Base-by-base conservation (phyloP, 2,113 vertebrate genomes). In the Pardalotus punctatus region DNA sequence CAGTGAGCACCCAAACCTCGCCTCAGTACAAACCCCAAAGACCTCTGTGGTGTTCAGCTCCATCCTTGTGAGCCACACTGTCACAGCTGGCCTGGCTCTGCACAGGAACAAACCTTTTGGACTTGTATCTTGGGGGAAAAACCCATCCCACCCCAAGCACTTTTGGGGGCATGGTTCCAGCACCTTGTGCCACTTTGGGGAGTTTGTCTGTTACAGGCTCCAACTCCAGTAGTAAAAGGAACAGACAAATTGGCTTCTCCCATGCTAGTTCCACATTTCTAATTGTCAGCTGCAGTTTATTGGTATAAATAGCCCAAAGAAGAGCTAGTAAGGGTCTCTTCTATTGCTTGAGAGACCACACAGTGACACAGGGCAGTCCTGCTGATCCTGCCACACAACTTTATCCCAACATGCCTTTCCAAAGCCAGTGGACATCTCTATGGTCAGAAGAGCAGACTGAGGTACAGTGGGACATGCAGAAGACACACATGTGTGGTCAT, bases 11-110 rank as follows among this genome's bases (percentile, higher is more conserved):
- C 3, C 51, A 50, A 40, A 31, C 40, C n/a, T 64, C 8, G 1
- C 48, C 42, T 21, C 3, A 4, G 18, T 25, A 22, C 60, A 66
- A 53, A 28, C 33, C 47, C 65, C 43, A 8, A 8, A 78, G 61
- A 25, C 31, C 71, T 5, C 35, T 3, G 24, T 43, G 74, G 18
- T 31, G 15, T 35, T 54, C 36, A 24, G 47, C 47, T 74, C 42
- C 3, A 1, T 85, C 65, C 60, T 78, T 0, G 0, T 6, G 83
- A 69, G 45, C 60, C 4, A 2, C 0, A 0, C 31, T 2, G 9
- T 18, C 70, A 36, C 50, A 50, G 60, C 65, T 70, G 65, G 40
- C 33, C 74, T 62, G 47, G 42, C 79, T 76, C 35, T 71, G 71
- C 43, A 9, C 35, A n/a, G 47, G 36, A 9, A 5, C 14, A 18